Percentiles rank a stretch among this genome's conserved stretches.
Conservation (phyloP, 1,140 invertebrate species). For the Chironomus striatipennis region DNA sequence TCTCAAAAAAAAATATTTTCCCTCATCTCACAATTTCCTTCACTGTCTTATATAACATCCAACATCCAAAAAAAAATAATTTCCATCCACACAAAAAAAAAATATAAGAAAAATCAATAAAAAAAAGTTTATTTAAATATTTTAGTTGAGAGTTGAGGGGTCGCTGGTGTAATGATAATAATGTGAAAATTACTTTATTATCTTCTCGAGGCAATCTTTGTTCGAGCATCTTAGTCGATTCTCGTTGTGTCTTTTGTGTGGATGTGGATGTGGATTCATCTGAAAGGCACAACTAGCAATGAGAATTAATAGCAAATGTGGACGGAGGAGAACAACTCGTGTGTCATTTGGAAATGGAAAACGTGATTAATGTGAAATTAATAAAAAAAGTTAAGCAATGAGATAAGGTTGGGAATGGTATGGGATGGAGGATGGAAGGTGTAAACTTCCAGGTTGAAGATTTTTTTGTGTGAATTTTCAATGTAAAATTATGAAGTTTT, state of each 20-base stretch:
- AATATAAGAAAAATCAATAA: too few relatives aligned
- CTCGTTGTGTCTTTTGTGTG: background rate
- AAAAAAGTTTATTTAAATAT: too few relatives aligned
- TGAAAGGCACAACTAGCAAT: background rate
- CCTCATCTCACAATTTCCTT: too few relatives aligned
- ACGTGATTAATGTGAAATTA: constrained; percentile 2
- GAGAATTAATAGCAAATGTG: background rate
- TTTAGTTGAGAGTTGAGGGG: too few relatives aligned
- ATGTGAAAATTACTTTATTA: background rate
- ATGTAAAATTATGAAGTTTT: background rate
- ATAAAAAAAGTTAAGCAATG: too few relatives aligned
- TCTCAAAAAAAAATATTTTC: too few relatives aligned
- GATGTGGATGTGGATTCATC: background rate
- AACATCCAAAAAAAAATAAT: too few relatives aligned
- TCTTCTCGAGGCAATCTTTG: background rate
- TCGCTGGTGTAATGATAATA: too few relatives aligned
- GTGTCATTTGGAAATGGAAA: background rate
- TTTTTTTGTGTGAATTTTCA: background rate
- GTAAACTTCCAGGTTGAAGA: background rate
- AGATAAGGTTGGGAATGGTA: background rate
- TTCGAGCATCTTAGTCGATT: background rate
- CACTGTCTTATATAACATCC: too few relatives aligned
- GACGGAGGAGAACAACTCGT: background rate
- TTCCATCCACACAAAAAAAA: too few relatives aligned
- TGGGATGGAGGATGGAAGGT: background rate